Evolutionary conservation across 1,140 invertebrate species (phyloP).

Genomic region (Philaenus spumarius): DNA sequence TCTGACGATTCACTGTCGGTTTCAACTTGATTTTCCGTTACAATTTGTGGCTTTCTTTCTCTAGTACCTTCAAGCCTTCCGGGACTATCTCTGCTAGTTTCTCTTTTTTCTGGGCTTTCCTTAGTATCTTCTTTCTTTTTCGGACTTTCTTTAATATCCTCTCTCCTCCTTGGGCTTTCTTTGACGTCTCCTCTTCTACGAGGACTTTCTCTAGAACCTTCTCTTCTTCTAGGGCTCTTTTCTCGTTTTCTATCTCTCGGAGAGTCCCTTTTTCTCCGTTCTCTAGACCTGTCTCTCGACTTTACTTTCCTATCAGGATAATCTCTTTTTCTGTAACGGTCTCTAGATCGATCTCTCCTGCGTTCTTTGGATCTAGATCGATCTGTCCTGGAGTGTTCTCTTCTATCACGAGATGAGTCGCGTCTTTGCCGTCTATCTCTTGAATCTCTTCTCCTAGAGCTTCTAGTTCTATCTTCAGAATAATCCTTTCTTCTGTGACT

Average conservation of each 20-base stretch:
- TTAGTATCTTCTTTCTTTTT: conserved; percentile 5
- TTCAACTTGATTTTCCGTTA: too few relatives aligned
- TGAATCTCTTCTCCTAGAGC: background rate
- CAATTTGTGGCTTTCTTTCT: background rate
- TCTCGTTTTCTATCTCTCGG: conserved; percentile 8
- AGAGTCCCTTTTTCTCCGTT: conserved; percentile 3
- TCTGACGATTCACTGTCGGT: too few relatives aligned
- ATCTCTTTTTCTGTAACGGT: conserved; percentile 3
- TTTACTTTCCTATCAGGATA: conserved; percentile 3
- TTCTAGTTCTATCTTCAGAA: background rate
- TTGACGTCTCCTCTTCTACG: conserved; percentile 4
- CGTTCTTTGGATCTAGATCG: background rate
- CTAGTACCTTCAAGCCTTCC: background rate
- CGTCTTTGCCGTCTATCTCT: conserved; percentile 3
- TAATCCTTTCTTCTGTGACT: background rate
- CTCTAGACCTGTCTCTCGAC: conserved; percentile 11
- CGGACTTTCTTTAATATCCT: conserved; percentile 1
- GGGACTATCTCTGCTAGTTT: background rate
- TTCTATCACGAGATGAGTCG: background rate
- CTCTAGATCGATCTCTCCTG: conserved; percentile 11
- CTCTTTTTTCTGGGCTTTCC: background rate
- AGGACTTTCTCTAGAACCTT: conserved; percentile 7
- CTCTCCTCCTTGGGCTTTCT: conserved; percentile 1
- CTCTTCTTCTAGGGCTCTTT: conserved; percentile 7
- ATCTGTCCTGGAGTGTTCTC: conserved; percentile 1